Evolutionary conservation across 2,888 invertebrate genomes (phyloP).

Genomic region (Norana najaformis): DNA sequence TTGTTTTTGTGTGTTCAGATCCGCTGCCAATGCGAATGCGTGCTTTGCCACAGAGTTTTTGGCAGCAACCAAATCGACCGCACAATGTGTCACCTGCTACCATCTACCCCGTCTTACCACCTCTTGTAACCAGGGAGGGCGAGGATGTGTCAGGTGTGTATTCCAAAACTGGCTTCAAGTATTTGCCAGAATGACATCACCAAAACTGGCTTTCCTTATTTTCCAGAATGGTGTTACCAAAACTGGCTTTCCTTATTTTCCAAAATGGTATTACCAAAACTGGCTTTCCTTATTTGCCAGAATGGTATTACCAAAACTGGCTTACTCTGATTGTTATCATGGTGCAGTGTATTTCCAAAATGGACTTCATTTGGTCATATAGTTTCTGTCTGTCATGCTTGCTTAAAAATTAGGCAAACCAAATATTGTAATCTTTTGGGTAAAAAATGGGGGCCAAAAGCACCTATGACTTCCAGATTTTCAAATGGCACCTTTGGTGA

Average conservation of each 20-base stretch:
- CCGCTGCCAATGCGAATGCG: conserved; percentile 66
- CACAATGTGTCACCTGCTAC: conserved; percentile 63
- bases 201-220: neutral
- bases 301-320: neutral
- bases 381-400: too few relatives aligned
- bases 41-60: conserved; percentile 67
- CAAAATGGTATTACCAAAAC: too few relatives aligned
- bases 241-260: neutral
- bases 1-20: conserved; percentile 53
- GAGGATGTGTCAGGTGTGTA: conserved; percentile 55
- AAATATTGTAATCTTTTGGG: too few relatives aligned
- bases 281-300: neutral
- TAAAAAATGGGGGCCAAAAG: too few relatives aligned
- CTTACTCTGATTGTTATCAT: neutral
- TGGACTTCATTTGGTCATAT: too few relatives aligned
- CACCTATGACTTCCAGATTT: too few relatives aligned
- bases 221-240: too few relatives aligned
- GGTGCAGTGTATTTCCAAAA: too few relatives aligned
- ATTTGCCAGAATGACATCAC: too few relatives aligned
- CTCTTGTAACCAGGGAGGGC: conserved; percentile 56
- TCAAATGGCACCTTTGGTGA: too few relatives aligned
- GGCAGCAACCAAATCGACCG: conserved; percentile 66
- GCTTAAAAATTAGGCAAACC: too few relatives aligned
- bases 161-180: conserved; percentile 21
- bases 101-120: conserved; percentile 62